Percentiles rank a stretch among this genome's conserved stretches.
phyloP scores from a whole-genome alignment of 2,113 vertebrate species.

The Coreoperca whiteheadi region DNA sequence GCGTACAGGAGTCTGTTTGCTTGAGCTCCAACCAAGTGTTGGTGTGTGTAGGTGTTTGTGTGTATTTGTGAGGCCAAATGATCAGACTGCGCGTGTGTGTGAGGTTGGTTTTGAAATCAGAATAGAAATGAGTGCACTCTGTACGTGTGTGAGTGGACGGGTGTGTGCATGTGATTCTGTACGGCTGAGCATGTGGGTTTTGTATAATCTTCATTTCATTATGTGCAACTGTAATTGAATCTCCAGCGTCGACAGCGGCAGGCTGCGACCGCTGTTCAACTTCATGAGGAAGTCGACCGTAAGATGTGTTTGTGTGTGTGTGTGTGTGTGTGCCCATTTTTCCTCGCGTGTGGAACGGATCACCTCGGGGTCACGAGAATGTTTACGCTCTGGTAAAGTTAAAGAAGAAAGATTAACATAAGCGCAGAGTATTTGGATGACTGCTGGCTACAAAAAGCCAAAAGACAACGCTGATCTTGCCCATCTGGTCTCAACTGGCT shows the following conservation, averaged over 20 bases:
- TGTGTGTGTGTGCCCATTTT: neutral
- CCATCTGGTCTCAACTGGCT: neutral
- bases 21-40: neutral
- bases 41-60: conserved; percentile 1
- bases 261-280: neutral
- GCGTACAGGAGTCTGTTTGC: conserved; percentile 1
- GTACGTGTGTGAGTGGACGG: neutral
- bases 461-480: neutral
- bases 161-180: conserved; percentile 18
- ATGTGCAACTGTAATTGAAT: conserved; percentile 49
- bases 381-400: neutral
- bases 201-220: conserved; percentile 65
- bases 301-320: neutral
- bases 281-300: neutral
- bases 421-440: neutral
- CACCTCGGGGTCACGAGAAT: neutral
- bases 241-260: neutral
- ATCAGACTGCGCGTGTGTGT: neutral
- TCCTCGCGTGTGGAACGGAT: neutral
- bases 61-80: neutral
- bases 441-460: neutral
- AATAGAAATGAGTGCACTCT: neutral
- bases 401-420: neutral
- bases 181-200: conserved; percentile 24
- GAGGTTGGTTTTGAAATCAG: conserved; percentile 13